Percentiles rank a stretch among this genome's conserved stretches.
Evolutionary conservation across 2,888 invertebrate genomes (phyloP).

Genomic region (Amiota mariae): DNA sequence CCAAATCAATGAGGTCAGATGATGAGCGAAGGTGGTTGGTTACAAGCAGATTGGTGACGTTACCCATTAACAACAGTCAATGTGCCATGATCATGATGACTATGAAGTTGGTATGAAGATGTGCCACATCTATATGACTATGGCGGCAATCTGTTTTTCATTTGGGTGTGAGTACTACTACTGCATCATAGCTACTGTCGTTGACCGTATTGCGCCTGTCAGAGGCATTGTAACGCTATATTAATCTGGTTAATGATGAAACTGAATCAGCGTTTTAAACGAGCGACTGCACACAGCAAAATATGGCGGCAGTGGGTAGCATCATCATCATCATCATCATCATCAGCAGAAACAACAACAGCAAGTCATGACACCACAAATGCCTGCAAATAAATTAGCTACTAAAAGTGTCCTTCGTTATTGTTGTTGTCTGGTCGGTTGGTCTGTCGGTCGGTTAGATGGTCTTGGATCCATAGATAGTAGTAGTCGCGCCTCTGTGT

Average conservation of each 20-base stretch:
- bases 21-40: not conserved
- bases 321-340: slow-evolving; percentile 27
- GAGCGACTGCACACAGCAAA: slow-evolving; percentile 69
- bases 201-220: slow-evolving; percentile 65
- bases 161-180: too few species aligned
- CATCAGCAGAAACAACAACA: slow-evolving; percentile 13
- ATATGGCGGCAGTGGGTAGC: slow-evolving; percentile 47
- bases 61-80: not conserved
- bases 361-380: slow-evolving; percentile 53
- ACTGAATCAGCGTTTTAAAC: slow-evolving; percentile 74
- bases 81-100: not conserved
- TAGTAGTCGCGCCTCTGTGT: not conserved
- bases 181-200: not conserved
- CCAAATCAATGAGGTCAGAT: slow-evolving; percentile 21
- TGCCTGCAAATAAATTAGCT: slow-evolving; percentile 64
- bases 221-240: slow-evolving; percentile 70
- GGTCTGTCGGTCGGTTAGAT: too few species aligned
- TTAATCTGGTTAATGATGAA: slow-evolving; percentile 74
- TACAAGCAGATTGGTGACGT: not conserved
- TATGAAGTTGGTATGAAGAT: slow-evolving; percentile 6
- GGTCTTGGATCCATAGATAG: too few species aligned
- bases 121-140: not conserved
- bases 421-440: too few species aligned
- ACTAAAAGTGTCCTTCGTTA: slow-evolving; percentile 34
- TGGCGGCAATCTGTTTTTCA: not conserved